phyloP scores from a whole-genome alignment of 2,888 invertebrate genomes.

The Onchidella celtica region DNA sequence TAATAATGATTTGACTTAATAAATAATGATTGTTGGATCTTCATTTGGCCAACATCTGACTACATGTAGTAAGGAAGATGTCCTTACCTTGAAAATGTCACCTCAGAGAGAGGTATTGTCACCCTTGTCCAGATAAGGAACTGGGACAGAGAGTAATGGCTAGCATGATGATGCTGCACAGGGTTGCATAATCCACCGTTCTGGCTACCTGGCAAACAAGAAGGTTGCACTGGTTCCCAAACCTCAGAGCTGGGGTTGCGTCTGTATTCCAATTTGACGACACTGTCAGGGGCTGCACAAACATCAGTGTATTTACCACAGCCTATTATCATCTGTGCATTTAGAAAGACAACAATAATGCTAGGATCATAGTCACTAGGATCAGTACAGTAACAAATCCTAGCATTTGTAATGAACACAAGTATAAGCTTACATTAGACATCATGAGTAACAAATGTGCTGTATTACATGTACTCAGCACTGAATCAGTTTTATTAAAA shows the following conservation, averaged over 20 bases:
- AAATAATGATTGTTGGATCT: too few relatives aligned
- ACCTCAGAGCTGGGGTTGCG: conserved; percentile 75
- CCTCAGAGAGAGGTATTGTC: conserved; percentile 77
- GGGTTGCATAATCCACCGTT: conserved; percentile 78
- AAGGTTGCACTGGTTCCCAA: conserved; percentile 78
- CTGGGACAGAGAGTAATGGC: conserved; percentile 73
- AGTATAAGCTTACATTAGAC: too few relatives aligned
- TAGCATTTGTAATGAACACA: too few relatives aligned
- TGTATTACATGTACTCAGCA: too few relatives aligned
- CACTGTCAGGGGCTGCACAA: conserved; percentile 60
- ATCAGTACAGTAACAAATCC: too few relatives aligned
- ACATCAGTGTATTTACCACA: conserved; percentile 71
- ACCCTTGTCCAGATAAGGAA: conserved; percentile 78
- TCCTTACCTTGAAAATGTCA: conserved; percentile 79
- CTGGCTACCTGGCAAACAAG: conserved; percentile 77
- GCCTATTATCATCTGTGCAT: conserved; percentile 76
- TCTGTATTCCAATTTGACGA: conserved; percentile 75
- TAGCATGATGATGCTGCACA: conserved; percentile 75
- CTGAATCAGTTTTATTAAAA: too few relatives aligned
- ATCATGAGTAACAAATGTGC: too few relatives aligned
- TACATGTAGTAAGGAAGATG: too few relatives aligned
- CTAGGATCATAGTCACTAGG: background rate
- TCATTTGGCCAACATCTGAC: too few relatives aligned
- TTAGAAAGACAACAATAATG: background rate
- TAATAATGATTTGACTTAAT: too few relatives aligned